Base-by-base conservation (phyloP, 2,888 invertebrate species). In the Fragum whitleyi region DNA sequence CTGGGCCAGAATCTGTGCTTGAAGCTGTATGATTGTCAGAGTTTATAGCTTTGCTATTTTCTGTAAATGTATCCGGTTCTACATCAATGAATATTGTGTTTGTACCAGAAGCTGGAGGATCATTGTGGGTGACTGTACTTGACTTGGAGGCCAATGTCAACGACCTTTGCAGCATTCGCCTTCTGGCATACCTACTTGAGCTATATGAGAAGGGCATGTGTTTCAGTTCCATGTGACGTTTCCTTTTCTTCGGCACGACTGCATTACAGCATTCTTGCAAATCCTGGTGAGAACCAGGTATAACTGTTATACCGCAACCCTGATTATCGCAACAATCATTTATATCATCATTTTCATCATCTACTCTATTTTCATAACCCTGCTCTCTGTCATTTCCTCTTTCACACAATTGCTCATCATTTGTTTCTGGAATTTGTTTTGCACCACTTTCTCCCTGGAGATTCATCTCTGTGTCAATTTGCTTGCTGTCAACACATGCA, bases 201-300 rank as follows among this genome's bases (percentile, higher is more conserved):
- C 81, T 78, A 83, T 83, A 87, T 11, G 83, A 84, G 29, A 81
- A 83, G 0, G 86, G 79, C 81, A 85, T 85, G 59, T 88, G 88
- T 29, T 88, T 88, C 51, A 78, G 80, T 74, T 90, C 91, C 88
- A 93, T 90, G 85, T 93, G 92, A 6, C 90, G 86, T 57, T 92
- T 92, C 11, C 93, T 87, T 77, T 92, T 92, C 83, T 92, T 92
- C 2, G 93, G 93, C 26, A 92, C 86, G 7, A 93, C 90, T 6
- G 92, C 89, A 80, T 88, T 91, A 84, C 93, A 93, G 77, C 93
- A 93, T 70, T 92, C 91, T 67, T 90, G 88, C 0, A 89, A 86
- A 7, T 79, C 75, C 68, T 90, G 89, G 65, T 90, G 89, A 7
- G 90, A 88, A 2, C 86, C 89, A 11, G 91, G 92, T 77, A 90